phyloP scores from a whole-genome alignment of 37 sponge, comb jelly and placozoan species.

The Chondrilla cf. caribensis region DNA sequence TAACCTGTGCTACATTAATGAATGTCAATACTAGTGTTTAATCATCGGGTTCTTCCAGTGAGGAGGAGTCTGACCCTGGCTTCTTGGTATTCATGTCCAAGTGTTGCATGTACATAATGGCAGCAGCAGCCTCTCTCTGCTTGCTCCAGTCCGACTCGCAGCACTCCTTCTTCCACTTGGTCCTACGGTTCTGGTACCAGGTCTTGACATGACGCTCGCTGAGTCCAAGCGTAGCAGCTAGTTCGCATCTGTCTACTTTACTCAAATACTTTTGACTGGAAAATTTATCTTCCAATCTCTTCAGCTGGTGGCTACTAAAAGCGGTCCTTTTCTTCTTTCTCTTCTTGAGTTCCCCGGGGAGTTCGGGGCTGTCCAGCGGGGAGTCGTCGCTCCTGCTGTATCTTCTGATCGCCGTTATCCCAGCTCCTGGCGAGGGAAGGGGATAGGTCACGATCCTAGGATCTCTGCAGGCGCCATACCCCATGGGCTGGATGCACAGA shows the following conservation, averaged over 20 bases:
- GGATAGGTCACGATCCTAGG: background rate
- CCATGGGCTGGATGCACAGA: background rate
- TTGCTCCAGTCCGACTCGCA: slow-evolving; percentile 66
- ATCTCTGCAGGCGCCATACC: background rate
- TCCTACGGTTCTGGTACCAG: slow-evolving; percentile 82
- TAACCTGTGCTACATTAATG: too few relatives aligned
- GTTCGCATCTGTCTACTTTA: slow-evolving; percentile 40
- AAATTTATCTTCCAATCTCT: slow-evolving; percentile 54
- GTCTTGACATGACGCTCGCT: slow-evolving; percentile 78
- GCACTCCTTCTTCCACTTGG: slow-evolving; percentile 69
- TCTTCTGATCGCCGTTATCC: background rate
- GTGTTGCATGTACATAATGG: slow-evolving; percentile 69
- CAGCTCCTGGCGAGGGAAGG: background rate
- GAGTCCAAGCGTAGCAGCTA: slow-evolving; percentile 46
- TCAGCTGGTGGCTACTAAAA: slow-evolving; percentile 54
- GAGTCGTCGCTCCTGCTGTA: background rate
- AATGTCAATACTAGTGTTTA: too few relatives aligned
- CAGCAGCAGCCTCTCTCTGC: slow-evolving; percentile 59
- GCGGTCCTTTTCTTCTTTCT: slow-evolving; percentile 64
- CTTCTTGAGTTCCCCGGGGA: background rate
- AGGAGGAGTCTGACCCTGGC: too few relatives aligned
- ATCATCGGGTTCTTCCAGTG: too few relatives aligned
- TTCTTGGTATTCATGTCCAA: slow-evolving; percentile 8
- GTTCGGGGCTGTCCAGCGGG: background rate
- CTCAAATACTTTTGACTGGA: slow-evolving; percentile 62